Percentiles rank a stretch among this genome's conserved stretches.
Evolutionary conservation across 2,888 invertebrate genomes (phyloP).

Genomic region (Chironomus riparius): DNA sequence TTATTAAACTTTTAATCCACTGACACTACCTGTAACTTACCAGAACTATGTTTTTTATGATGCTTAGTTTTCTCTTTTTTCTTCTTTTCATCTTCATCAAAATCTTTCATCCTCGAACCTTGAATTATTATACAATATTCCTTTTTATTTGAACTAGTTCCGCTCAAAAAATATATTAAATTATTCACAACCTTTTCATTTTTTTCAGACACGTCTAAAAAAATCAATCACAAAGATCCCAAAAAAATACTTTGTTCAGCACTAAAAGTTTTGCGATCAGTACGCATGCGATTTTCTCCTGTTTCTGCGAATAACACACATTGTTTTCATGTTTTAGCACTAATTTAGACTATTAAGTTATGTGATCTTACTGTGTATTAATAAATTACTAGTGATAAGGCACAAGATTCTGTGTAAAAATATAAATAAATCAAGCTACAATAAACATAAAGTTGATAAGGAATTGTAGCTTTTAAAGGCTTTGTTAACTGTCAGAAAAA

Average conservation of each 20-base stretch:
- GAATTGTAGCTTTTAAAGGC: no score
- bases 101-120: neutral
- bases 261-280: neutral
- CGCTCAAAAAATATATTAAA: neutral
- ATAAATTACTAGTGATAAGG: no score
- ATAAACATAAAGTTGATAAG: no score
- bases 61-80: neutral
- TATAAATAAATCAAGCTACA: no score
- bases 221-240: neutral
- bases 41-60: neutral
- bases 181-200: slow-evolving; percentile 14
- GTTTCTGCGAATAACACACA: neutral
- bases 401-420: no score
- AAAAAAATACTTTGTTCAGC: neutral
- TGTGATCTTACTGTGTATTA: no score
- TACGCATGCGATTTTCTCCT: neutral
- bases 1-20: neutral
- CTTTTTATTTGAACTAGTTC: neutral
- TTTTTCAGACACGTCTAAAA: neutral
- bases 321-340: no score
- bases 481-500: no score
- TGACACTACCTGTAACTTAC: neutral
- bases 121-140: neutral
- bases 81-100: slow-evolving; percentile 15
- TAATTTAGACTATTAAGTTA: no score